These are phyloP conservation scores for Nomada goodeniana DNA, from an alignment of 2,888 invertebrate genomes.

Conservation along the genomic window DNA sequence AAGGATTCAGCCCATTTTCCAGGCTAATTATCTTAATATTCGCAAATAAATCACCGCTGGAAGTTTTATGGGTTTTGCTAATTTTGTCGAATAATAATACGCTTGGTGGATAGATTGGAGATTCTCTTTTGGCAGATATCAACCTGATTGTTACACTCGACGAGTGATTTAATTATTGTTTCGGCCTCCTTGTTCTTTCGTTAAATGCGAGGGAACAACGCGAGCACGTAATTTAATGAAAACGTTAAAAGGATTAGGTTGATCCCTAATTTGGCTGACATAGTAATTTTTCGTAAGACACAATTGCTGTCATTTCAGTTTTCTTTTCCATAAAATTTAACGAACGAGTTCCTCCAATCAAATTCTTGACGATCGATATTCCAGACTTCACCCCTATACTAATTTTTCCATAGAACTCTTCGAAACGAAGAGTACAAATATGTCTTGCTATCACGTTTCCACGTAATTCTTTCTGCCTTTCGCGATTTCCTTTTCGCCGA, in stretches of 20 bases:
- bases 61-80: neutral
- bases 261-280: neutral
- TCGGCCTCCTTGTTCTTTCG: neutral
- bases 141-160: neutral
- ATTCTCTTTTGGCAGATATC: neutral
- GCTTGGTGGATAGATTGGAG: neutral
- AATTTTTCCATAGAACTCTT: no score
- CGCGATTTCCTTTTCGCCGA: neutral
- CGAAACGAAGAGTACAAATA: no score
- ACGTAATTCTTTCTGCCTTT: neutral
- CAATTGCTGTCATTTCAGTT: neutral
- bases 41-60: neutral
- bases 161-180: slow-evolving; percentile 1
- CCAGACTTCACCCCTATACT: no score
- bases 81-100: slow-evolving; percentile 6
- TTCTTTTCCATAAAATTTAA: no score
- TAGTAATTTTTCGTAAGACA: neutral
- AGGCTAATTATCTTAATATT: slow-evolving; percentile 7
- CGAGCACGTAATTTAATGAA: neutral
- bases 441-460: no score
- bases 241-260: neutral
- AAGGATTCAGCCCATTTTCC: slow-evolving; percentile 3
- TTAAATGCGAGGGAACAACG: neutral
- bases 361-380: no score
- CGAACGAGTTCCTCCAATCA: no score